These are phyloP conservation scores for Periphyllus acericola DNA, from an alignment of 2,888 invertebrate genomes.

Conservation along the genomic window DNA sequence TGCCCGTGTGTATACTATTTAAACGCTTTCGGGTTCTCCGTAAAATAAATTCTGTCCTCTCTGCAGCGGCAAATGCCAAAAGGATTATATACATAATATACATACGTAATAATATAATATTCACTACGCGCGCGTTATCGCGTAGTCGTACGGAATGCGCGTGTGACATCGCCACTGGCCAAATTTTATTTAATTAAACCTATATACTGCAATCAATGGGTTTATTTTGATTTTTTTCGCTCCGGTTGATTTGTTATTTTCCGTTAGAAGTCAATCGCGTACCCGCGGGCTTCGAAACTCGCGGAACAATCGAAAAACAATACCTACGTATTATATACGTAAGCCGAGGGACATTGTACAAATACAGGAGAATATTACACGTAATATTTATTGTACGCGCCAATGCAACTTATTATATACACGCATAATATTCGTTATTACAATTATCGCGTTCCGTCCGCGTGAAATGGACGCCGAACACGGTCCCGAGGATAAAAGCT, in stretches of 20 bases:
- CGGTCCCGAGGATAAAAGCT: no score
- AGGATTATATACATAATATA: no score
- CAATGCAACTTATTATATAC: no score
- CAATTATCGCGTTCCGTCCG: no score
- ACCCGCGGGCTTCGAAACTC: background rate
- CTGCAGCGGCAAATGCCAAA: no score
- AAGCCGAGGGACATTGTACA: no score
- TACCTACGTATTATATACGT: no score
- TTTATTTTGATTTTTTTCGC: background rate
- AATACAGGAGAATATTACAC: no score
- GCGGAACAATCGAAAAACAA: constrained; percentile 9
- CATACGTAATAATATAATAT: background rate
- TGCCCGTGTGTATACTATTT: background rate
- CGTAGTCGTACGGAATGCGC: background rate
- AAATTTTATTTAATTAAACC: constrained; percentile 22
- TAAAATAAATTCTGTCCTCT: no score
- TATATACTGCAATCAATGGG: background rate
- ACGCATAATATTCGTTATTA: no score
- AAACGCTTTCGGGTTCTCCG: background rate
- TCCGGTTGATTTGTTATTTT: constrained; percentile 20
- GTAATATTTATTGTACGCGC: no score
- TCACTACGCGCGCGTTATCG: background rate
- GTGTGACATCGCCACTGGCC: background rate
- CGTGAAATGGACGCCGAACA: no score
- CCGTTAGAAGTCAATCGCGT: constrained; percentile 34